Percentiles rank a stretch among this genome's conserved stretches.
Evolutionary conservation across 2,113 vertebrate species (phyloP).

Genomic region (Nyctereutes procyonoides): DNA sequence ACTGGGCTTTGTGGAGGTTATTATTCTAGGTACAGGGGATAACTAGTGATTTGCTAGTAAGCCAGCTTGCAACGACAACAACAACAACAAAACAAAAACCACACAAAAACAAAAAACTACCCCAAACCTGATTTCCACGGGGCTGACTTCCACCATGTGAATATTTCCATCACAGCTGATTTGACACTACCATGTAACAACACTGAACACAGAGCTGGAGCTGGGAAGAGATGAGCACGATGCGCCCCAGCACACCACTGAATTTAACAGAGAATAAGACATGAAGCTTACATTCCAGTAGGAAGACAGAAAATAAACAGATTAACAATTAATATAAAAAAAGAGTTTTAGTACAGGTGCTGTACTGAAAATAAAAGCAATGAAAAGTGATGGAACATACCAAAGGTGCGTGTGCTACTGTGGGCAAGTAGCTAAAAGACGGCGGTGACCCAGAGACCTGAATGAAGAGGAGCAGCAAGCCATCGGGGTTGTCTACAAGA

Average conservation of each 20-base stretch:
- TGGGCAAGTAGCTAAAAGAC: not conserved
- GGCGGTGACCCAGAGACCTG: not conserved
- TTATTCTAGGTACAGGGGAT: not conserved
- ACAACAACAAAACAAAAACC: not conserved
- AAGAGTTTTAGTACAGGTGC: not conserved
- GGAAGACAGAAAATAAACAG: not conserved
- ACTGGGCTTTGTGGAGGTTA: not conserved
- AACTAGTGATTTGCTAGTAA: not conserved
- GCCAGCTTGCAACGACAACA: not conserved
- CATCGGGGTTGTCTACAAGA: accelerated
- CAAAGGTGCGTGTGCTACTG: not conserved
- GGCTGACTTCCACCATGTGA: not conserved
- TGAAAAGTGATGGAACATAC: not conserved
- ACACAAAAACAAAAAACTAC: not conserved
- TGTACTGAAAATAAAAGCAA: not conserved
- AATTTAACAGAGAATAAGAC: not conserved
- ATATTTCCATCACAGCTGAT: not conserved
- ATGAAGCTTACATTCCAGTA: not conserved
- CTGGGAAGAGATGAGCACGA: not conserved
- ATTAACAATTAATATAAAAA: not conserved
- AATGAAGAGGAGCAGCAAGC: not conserved
- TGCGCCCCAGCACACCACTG: not conserved
- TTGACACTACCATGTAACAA: not conserved
- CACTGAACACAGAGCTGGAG: not conserved
- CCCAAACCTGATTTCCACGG: not conserved